These are phyloP conservation scores for Ornithorhynchus anatinus DNA, from an alignment of 2,113 vertebrate species.

Conservation along the genomic window DNA sequence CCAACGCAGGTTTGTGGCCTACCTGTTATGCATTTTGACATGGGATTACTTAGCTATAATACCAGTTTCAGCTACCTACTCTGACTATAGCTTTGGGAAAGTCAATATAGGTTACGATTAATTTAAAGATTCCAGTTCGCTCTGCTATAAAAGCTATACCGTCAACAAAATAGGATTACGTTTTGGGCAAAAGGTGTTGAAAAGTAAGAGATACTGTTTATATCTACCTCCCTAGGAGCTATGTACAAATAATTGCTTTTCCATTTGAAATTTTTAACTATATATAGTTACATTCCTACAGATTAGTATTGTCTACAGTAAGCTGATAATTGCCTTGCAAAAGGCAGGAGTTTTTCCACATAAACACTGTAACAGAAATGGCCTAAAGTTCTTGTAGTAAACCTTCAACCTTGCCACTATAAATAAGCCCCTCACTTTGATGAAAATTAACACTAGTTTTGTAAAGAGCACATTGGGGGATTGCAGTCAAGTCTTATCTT, in stretches of 20 bases:
- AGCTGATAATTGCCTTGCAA: conserved; percentile 62
- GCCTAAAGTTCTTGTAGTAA: conserved; percentile 67
- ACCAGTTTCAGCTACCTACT: conserved; percentile 47
- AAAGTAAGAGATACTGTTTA: conserved; percentile 51
- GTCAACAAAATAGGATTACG: conserved; percentile 71
- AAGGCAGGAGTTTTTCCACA: conserved; percentile 50
- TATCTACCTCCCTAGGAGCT: conserved; percentile 8
- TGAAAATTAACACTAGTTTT: conserved; percentile 86
- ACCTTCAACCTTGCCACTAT: conserved; percentile 64
- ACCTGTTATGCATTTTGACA: conserved; percentile 61
- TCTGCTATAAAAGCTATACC: conserved; percentile 68
- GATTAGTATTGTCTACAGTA: conserved; percentile 38
- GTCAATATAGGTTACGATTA: conserved; percentile 57
- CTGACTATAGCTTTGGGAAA: conserved; percentile 52
- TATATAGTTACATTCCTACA: conserved; percentile 36
- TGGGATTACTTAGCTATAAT: conserved; percentile 53
- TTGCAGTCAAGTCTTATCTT: conserved; percentile 85
- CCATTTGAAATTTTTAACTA: not conserved
- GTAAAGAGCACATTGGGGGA: conserved; percentile 82
- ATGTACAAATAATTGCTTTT: not conserved
- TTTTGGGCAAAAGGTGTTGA: conserved; percentile 68
- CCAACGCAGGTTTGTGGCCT: conserved; percentile 37
- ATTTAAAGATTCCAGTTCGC: conserved; percentile 67
- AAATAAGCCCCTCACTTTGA: conserved; percentile 75
- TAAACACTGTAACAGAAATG: conserved; percentile 64